These are phyloP conservation scores for Suricata suricatta DNA, from an alignment of 2,113 vertebrate genomes.

Conservation along the genomic window DNA sequence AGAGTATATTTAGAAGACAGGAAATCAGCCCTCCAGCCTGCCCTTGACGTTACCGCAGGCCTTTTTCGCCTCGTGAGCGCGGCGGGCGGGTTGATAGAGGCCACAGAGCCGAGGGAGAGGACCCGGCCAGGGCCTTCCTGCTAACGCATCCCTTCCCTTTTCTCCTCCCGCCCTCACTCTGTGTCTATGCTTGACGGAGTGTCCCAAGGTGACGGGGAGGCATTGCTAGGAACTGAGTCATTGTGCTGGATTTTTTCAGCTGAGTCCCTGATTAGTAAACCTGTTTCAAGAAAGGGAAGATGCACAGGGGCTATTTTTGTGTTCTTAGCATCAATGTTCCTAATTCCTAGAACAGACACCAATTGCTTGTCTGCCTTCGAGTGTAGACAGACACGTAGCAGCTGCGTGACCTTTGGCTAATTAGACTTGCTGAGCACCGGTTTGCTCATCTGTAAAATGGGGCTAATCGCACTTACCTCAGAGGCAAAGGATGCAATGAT, in stretches of 20 bases:
- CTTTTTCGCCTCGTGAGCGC: conserved; percentile 61
- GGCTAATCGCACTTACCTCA: background rate
- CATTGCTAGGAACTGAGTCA: conserved; percentile 68
- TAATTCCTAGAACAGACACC: conserved; percentile 61
- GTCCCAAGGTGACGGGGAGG: conserved; percentile 68
- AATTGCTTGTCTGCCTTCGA: background rate
- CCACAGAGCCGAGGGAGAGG: conserved; percentile 74
- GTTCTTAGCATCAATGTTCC: background rate
- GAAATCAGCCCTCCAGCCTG: conserved; percentile 76
- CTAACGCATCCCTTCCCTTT: conserved; percentile 67
- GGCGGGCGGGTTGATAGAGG: conserved; percentile 63
- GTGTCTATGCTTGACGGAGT: conserved; percentile 70
- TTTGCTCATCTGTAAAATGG: conserved; percentile 24
- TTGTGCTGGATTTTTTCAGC: conserved; percentile 65
- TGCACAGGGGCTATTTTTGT: conserved; percentile 17
- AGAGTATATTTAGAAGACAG: conserved; percentile 77
- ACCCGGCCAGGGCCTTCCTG: conserved; percentile 63
- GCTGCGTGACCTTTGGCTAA: background rate
- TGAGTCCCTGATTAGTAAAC: conserved; percentile 16
- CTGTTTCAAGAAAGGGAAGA: conserved; percentile 11
- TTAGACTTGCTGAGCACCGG: background rate
- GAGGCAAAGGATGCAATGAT: fast-evolving
- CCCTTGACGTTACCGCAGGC: conserved; percentile 70
- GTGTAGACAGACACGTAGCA: background rate
- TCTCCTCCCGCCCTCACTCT: conserved; percentile 74